Evolutionary conservation across 2,113 vertebrate genomes (phyloP).

Genomic region (Lathamus discolor): DNA sequence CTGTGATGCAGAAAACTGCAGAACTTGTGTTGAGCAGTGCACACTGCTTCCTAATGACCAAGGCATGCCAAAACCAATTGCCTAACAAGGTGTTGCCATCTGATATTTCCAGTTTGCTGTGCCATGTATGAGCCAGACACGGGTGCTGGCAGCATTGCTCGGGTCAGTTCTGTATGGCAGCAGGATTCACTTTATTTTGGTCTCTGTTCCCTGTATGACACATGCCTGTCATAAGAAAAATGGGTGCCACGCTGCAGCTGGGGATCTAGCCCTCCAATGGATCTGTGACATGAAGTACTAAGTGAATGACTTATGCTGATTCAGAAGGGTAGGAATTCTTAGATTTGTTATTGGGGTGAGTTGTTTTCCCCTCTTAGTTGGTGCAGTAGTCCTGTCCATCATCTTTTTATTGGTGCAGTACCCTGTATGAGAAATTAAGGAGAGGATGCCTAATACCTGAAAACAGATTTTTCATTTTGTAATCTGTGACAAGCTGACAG

Average conservation of each 20-base stretch:
- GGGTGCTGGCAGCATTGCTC: not conserved
- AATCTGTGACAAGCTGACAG: conserved; percentile 19
- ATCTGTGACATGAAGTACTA: rapidly evolving
- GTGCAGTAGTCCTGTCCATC: not conserved
- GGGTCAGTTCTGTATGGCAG: not conserved
- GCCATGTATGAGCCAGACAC: rapidly evolving
- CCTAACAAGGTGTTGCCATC: not conserved
- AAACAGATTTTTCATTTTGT: conserved; percentile 4
- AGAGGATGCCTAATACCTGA: not conserved
- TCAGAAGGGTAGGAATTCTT: not conserved
- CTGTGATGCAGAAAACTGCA: not conserved
- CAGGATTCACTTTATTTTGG: not conserved
- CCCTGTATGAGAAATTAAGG: not conserved
- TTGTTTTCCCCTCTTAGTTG: not conserved
- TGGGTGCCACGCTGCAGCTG: not conserved
- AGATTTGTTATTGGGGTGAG: rapidly evolving
- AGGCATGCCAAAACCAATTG: not conserved
- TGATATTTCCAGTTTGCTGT: not conserved
- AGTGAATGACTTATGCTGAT: not conserved
- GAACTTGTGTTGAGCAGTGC: not conserved
- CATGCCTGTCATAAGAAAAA: rapidly evolving
- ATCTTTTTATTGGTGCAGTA: not conserved
- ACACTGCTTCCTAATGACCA: not conserved
- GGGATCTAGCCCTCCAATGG: not conserved
- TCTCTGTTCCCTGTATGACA: not conserved